Evolutionary conservation across 1,140 invertebrate species (phyloP), one percentile per base, ranked within the genome.

Genomic region (Cataglyphis hispanica): DNA sequence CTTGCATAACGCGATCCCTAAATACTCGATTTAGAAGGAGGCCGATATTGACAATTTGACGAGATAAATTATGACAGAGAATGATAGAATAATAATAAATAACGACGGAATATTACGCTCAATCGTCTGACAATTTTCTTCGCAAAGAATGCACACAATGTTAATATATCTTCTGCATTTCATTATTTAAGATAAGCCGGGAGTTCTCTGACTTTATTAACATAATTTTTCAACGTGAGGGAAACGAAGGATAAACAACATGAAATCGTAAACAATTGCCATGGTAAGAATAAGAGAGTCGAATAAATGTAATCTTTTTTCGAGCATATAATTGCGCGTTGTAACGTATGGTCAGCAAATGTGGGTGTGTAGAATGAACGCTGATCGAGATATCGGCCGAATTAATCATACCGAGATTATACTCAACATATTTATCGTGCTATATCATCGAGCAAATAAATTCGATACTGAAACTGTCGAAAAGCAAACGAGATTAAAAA

Each of bases 191-290:
- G 50, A 83, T 83, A 83, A 72, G 37, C 27, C 37, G 11, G 66
- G 56, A 16, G 2, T 16, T 50, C 11, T 72, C 34, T 80, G 77
- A 80, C 69, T 74, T 83, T 40, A 74, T 83, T 83, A 83, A 83
- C 56, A 37, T 60, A 83, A 83, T 74, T 83, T 37, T 74, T 60
- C 67, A 31, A 46, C 27, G 53, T 60, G 25, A 10, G 40, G 70
- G 46, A 61, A 13, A 7, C 46, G 43, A 0, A 25, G 7, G 67
- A 25, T 11, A 22, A 63, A 63, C 40, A 56, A 4, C 1, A 13
- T 63, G 64, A 11, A 70, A 13, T 50, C 22, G 50, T 43, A 72
- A 81, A 72, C 3, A 72, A 72, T 27, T 40, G 22, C 19, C 19
- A 31, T 1, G 2, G 1, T 13, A 61, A 7, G 13, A 27, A 19